These are phyloP conservation scores for Noctua janthina DNA, from an alignment of 2,888 invertebrate species.

Conservation along the genomic window DNA sequence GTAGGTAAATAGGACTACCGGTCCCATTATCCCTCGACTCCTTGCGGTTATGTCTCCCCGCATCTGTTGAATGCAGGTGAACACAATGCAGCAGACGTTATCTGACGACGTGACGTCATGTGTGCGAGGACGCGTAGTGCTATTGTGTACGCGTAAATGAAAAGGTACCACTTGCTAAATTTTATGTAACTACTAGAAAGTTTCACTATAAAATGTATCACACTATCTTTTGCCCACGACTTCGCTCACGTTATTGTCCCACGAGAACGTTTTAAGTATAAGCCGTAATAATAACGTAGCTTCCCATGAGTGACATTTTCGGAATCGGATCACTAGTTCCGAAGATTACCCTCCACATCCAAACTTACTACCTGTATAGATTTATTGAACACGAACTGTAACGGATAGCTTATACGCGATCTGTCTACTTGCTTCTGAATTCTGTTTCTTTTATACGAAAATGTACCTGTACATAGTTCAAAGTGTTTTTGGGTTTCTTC, in stretches of 20 bases:
- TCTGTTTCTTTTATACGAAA: too few species aligned
- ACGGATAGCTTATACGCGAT: too few species aligned
- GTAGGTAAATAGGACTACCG: background rate
- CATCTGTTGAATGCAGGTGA: slow-evolving; percentile 23
- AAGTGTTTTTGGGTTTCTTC: too few species aligned
- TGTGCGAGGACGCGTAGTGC: background rate
- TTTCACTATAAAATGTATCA: background rate
- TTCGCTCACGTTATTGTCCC: background rate
- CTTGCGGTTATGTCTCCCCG: background rate
- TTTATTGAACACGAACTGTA: too few species aligned
- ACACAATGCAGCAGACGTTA: slow-evolving; percentile 10
- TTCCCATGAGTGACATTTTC: too few species aligned
- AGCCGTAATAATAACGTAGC: background rate
- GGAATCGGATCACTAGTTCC: background rate
- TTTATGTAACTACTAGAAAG: background rate
- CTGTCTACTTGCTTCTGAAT: too few species aligned
- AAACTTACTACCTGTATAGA: background rate
- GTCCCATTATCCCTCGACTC: background rate
- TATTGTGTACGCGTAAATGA: background rate
- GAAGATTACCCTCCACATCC: too few species aligned
- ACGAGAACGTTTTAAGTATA: background rate
- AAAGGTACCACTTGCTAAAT: background rate
- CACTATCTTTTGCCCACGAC: background rate
- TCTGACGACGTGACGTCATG: slow-evolving; percentile 12
- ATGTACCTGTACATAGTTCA: too few species aligned